Evolutionary conservation across 1,140 invertebrate genomes (phyloP), one percentile per base, ranked within the genome.

Genomic region (Atopsyche davidsoni): DNA sequence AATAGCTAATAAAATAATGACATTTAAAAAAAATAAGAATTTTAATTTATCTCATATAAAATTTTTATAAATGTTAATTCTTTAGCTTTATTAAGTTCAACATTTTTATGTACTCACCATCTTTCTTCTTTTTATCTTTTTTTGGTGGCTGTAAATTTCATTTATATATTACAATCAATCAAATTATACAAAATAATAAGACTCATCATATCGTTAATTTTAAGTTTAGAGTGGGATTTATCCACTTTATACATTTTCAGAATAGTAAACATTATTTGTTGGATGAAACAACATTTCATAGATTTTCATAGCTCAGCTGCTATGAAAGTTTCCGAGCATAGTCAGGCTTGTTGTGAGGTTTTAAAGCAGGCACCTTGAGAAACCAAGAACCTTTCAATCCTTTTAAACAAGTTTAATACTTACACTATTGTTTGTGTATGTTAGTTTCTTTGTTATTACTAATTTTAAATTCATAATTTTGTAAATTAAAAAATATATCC

Each of bases 1-100:
- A 18, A 77, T 76, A 53, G 73, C 77, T 68, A 54, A 24, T 47
- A 47, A 23, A 28, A 28, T 6, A 28, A 28, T n/a, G 24, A 28
- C 24, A 28, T 28, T n/a, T 7, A 28, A 28, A 7, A 28, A 28
- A 28, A 7, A n/a, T 28, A 7, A 7, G 24, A 28, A 28, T 42
- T 22, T n/a, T 4, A 3, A n/a, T 22, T 2, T 4, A 25, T 25
- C 13, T 23, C 21, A 23, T 13, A 42, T 36, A 22, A 43, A 32
- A 4, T 11, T 10, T 22, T 38, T 17, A 46, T n/a, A 6, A 21
- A 1, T 41, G 21, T 11, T 41, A 1, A 21, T 21, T 23, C 18
- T 10, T 17, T 21, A 2, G 4, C 17, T 11, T 7, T 21, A 21
- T 17, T 10, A 21, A 41, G 11, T 41, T 21, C n/a, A 4, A 19